A percentile compares a stretch with the other conserved stretches of the same genome.
Evolutionary conservation across 2,113 vertebrate species (phyloP).

Genomic region (Oncorhynchus keta): DNA sequence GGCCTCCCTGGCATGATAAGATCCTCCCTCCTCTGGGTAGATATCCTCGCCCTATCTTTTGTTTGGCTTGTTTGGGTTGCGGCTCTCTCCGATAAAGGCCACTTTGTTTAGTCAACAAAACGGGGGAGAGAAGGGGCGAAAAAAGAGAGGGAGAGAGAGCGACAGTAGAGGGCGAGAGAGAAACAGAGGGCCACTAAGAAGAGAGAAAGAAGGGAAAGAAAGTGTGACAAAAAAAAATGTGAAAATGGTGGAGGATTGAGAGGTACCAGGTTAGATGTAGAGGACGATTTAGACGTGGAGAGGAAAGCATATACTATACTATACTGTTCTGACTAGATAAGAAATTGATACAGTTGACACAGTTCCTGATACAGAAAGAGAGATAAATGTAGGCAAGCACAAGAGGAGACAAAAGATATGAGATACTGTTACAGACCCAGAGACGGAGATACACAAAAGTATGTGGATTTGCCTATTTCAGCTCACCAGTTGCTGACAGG

Average conservation of each 20-base stretch:
- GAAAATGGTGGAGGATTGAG: not conserved
- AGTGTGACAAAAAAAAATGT: not conserved
- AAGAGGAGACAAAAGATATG: constrained; percentile 54
- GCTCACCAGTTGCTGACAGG: no score
- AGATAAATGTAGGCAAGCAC: constrained; percentile 44
- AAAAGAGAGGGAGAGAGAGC: constrained; percentile 44
- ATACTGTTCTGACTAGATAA: constrained; percentile 41
- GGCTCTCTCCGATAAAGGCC: constrained; percentile 72
- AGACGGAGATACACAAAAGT: constrained; percentile 44
- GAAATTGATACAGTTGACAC: constrained; percentile 29
- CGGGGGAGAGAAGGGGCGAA: not conserved
- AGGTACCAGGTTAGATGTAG: not conserved
- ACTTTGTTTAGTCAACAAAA: constrained; percentile 77
- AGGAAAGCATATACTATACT: not conserved
- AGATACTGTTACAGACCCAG: constrained; percentile 59
- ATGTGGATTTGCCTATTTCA: no score
- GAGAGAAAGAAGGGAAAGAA: not conserved
- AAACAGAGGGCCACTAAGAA: constrained; percentile 7
- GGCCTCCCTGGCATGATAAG: constrained; percentile 62
- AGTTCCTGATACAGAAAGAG: constrained; percentile 33
- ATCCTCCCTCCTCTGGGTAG: constrained; percentile 62
- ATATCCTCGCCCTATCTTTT: constrained; percentile 71
- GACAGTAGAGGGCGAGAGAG: constrained; percentile 18
- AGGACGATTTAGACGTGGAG: not conserved
- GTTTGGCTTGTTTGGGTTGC: constrained; percentile 73